Base-by-base conservation (phyloP, 1,140 invertebrate species). In the Temnothorax nylanderi region DNA sequence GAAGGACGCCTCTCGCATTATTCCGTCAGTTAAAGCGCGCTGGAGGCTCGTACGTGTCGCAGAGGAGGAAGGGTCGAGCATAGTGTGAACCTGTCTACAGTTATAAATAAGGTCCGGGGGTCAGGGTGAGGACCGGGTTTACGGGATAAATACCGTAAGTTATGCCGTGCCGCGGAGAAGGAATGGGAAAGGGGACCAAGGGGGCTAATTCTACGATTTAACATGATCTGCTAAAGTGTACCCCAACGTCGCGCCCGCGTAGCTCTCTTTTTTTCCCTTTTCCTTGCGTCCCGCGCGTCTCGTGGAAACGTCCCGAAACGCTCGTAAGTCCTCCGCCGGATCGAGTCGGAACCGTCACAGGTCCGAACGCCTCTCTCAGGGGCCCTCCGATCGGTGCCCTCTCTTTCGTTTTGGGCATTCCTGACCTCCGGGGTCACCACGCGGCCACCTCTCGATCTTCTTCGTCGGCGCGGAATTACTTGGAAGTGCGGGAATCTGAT, bases 111-210 rank as follows among this genome's bases (percentile, higher is more conserved):
- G 89, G 87, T 81, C 88, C 88, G 60, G 86, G 89, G 92, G 92
- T 93, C 93, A 94, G 88, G 74, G 84, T 75, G 88, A 91, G 89
- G 92, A 89, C 76, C 93, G 90, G 88, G 71, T 92, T 92, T 92
- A 92, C 88, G 91, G 89, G 92, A 92, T 92, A 93, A 94, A 94
- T 94, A 91, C 89, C 89, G 87, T 94, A 92, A 94, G 93, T 94
- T 94, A 94, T 93, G 90, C 87, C 81, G 54, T 21, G 32, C 76
- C 47, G 78, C 84, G 56, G 47, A 76, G 58, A 64, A 78, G 54
- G 64, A 65, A 76, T 64, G 72, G 26, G 21, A 64, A 49, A 64
- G 75, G 32, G 64, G 82, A 87, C 80, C 86, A 85, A 90, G 87
- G 86, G 86, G 88, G 77, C 82, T 93, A 93, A 92, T 89, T 93